phyloP scores from a whole-genome alignment of 2,888 invertebrate genomes.

The Capitulum mitella region DNA sequence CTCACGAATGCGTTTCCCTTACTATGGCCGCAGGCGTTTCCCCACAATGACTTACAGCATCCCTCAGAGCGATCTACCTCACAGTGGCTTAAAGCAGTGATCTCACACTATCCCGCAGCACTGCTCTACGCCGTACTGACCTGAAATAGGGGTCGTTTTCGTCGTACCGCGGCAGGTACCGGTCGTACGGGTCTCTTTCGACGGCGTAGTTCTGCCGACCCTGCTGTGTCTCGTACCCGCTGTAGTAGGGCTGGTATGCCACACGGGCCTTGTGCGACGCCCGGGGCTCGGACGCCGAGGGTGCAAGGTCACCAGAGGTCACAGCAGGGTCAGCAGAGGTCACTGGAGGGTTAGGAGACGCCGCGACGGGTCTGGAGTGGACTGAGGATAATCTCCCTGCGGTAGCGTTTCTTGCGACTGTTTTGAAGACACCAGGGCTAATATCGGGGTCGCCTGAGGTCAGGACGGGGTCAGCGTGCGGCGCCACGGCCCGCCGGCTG shows the following conservation, averaged over 20 bases:
- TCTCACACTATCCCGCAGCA: too few species aligned
- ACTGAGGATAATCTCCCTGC: too few species aligned
- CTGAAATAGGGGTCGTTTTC: background rate
- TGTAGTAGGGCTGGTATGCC: background rate
- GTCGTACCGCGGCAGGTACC: background rate
- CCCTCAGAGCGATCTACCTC: too few species aligned
- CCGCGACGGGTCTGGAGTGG: too few species aligned
- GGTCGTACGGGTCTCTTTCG: background rate
- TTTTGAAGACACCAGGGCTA: too few species aligned
- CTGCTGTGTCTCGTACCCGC: background rate
- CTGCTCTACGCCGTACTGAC: too few species aligned
- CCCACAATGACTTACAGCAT: too few species aligned
- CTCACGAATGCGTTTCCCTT: too few species aligned
- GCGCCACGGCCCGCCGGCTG: background rate
- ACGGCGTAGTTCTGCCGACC: background rate
- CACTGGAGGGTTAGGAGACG: background rate
- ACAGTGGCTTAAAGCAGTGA: too few species aligned
- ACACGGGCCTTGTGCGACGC: background rate
- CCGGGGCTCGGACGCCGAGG: background rate
- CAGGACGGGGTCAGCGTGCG: background rate
- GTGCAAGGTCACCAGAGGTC: background rate
- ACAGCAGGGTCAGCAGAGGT: background rate
- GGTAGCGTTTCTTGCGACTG: too few species aligned
- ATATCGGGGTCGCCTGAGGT: background rate
- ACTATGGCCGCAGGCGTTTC: too few species aligned